These are phyloP conservation scores for Umimayanthus chanpuru DNA, from an alignment of 92 coral and sea anemone genomes.

Conservation along the genomic window DNA sequence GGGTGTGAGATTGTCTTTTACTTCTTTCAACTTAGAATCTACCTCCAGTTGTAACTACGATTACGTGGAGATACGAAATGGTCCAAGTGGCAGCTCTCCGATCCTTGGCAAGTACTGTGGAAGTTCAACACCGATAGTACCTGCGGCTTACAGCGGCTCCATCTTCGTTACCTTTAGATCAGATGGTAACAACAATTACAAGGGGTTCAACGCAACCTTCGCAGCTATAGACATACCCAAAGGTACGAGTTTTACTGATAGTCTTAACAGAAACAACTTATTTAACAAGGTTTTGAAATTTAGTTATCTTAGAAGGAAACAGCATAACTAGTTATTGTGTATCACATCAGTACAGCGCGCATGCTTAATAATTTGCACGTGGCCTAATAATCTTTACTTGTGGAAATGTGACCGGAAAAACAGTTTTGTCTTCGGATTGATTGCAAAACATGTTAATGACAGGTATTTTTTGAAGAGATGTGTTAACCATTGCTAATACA, in stretches of 20 bases:
- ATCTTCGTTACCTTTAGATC: constrained; percentile 1
- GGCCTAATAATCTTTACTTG: too few species aligned
- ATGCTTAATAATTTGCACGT: too few species aligned
- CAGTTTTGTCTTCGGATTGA: too few species aligned
- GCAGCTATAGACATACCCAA: background rate
- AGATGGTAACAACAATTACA: background rate
- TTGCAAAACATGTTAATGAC: too few species aligned
- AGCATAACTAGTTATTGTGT: too few species aligned
- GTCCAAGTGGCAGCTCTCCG: background rate
- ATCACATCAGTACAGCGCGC: too few species aligned
- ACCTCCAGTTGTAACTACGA: background rate
- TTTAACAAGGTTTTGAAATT: too few species aligned
- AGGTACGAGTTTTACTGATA: background rate
- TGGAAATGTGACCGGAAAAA: too few species aligned
- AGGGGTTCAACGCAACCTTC: background rate
- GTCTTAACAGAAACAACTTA: too few species aligned
- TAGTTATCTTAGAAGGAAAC: too few species aligned
- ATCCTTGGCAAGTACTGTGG: constrained; percentile 34
- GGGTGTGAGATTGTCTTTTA: constrained; percentile 32
- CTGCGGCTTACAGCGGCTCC: constrained; percentile 13
- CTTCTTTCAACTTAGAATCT: constrained; percentile 42
- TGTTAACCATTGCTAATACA: too few species aligned
- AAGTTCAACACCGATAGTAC: constrained; percentile 12
- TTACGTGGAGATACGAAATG: constrained; percentile 33
- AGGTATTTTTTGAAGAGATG: too few species aligned